A percentile compares a stretch with the other conserved stretches of the same genome.
Evolutionary conservation across 92 coral and sea anemone species (phyloP).

Genomic region (Desmophyllum pertusum): DNA sequence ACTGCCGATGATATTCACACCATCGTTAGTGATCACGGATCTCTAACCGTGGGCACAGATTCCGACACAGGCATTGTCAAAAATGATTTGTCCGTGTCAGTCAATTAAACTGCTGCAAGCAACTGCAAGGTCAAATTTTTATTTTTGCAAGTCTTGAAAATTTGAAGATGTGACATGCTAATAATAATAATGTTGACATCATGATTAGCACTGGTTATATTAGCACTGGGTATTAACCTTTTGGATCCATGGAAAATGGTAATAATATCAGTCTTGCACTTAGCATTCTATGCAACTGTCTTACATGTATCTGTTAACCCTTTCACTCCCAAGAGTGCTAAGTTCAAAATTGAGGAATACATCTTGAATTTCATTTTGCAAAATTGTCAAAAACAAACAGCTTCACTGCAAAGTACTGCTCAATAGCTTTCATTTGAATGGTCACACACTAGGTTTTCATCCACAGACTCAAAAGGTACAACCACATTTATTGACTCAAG

Average conservation of each 20-base stretch:
- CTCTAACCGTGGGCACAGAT: constrained; percentile 48
- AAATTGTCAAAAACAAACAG: too few relatives aligned
- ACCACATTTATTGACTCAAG: too few relatives aligned
- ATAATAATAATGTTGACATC: not conserved
- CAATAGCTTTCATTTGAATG: too few relatives aligned
- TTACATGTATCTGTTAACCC: too few relatives aligned
- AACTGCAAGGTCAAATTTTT: not conserved
- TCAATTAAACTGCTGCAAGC: constrained; percentile 20
- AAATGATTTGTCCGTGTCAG: constrained; percentile 64
- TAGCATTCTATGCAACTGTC: not conserved
- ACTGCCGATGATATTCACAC: constrained; percentile 80
- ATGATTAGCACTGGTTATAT: not conserved
- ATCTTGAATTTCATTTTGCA: too few relatives aligned
- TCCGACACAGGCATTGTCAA: constrained; percentile 67
- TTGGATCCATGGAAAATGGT: not conserved
- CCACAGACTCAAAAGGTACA: too few relatives aligned
- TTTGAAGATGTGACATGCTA: not conserved
- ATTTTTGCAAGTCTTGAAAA: not conserved
- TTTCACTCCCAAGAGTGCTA: too few relatives aligned
- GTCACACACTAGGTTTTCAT: too few relatives aligned
- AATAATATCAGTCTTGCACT: not conserved
- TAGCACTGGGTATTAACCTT: not conserved
- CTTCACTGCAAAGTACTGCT: too few relatives aligned
- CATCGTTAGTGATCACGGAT: constrained; percentile 69
- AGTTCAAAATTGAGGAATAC: too few relatives aligned